A percentile compares a stretch with the other conserved stretches of the same genome.
These are phyloP conservation scores for Trinectes maculatus DNA, from an alignment of 2,113 vertebrate species.

Conservation along the genomic window DNA sequence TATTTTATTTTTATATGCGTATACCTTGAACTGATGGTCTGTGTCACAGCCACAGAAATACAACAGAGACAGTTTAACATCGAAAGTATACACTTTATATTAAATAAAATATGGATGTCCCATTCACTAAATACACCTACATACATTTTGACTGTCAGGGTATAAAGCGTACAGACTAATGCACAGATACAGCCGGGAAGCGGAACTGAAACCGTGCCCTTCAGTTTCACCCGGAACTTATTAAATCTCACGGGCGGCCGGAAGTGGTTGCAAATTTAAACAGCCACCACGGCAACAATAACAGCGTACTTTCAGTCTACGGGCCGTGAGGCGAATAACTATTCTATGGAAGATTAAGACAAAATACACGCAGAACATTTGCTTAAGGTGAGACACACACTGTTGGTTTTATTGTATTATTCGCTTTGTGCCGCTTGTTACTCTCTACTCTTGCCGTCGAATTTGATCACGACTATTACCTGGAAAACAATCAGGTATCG, in stretches of 20 bases:
- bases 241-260: slow-evolving; percentile 44
- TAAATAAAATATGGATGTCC: no score
- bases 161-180: no score
- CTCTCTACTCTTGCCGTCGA: slow-evolving; percentile 19
- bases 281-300: slow-evolving; percentile 58
- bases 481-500: slow-evolving; percentile 57
- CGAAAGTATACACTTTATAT: no score
- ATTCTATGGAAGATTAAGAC: slow-evolving; percentile 2
- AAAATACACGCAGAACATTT: not conserved
- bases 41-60: no score
- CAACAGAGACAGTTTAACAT: no score
- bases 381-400: slow-evolving; percentile 25
- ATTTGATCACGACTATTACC: slow-evolving; percentile 62
- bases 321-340: not conserved
- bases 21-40: no score
- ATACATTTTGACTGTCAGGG: no score
- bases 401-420: not conserved
- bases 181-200: not conserved
- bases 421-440: not conserved
- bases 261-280: slow-evolving; percentile 68
- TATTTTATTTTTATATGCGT: no score
- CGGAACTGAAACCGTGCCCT: slow-evolving; percentile 37
- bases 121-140: no score
- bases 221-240: slow-evolving; percentile 39
- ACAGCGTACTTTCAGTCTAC: slow-evolving; percentile 37